Base-by-base conservation (phyloP, 2,113 vertebrate species). In the Tychaedon coryphoeus region DNA sequence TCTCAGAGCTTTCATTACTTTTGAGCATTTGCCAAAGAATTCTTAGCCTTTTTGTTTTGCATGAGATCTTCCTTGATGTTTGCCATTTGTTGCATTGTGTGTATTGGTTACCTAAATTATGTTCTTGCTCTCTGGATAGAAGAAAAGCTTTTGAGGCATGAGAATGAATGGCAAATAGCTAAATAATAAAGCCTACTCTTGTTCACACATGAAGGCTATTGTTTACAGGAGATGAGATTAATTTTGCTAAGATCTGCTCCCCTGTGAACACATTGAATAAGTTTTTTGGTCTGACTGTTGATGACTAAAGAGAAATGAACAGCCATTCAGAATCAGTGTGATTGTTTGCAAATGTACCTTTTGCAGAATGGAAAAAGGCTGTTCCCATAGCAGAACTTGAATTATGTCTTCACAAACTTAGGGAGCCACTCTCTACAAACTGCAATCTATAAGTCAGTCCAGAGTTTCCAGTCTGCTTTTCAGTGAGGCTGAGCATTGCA, bases 221-320 rank as follows among this genome's bases (percentile, higher is more conserved):
- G 70, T 90, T 95, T 88, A 76, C 19, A 82, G 71, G 62, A 95
- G 47, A 85, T 73, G 66, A 82, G 42, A 40, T 91, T 94, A 87
- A 70, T 95, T 95, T 91, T 87, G 29, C 42, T 36, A 73, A 73
- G 47, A 73, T 66, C 26, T 57, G 12, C 82, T 92, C 74, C 45
- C 40, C 33, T 33, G 26, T 85, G 88, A 87, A 33, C 17, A 6
- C 12, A 64, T 8, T 38, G 28, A 79, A 10, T 58, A 65, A 60
- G 38, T 25, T 73, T 85, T 76, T 58, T 74, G 15, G 19, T 66
- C 77, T 87, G 53, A 45, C 58, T 76, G 18, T 76, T 93, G 66
- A 19, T 69, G 66, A 47, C 82, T 88, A 42, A 65, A 78, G 93
- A 80, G 29, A 93, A 91, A 80, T 13, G 24, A 92, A 31, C 18